These are phyloP conservation scores for Eristalis intricaria DNA, from an alignment of 2,888 invertebrate genomes.

Conservation along the genomic window DNA sequence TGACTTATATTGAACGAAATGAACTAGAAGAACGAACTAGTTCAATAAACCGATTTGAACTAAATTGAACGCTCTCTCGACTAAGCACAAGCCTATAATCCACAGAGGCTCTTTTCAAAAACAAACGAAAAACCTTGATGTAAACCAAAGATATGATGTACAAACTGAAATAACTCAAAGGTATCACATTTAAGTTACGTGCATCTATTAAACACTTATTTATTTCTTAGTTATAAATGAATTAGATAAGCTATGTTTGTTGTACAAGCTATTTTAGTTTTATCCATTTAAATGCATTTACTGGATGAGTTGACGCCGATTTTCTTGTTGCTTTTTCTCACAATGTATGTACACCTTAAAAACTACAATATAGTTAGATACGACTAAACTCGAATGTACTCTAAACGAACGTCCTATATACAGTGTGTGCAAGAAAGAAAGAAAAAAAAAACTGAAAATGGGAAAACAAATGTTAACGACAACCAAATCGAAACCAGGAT, in stretches of 20 bases:
- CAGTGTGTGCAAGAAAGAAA: conserved; percentile 17
- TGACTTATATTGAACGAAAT: no score
- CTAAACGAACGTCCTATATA: neutral
- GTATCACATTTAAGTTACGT: conserved; percentile 30
- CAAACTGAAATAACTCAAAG: neutral
- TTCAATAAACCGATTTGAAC: no score
- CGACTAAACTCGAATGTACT: neutral
- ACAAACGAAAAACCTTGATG: no score
- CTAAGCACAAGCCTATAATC: no score
- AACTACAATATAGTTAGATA: conserved; percentile 25
- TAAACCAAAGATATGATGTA: neutral
- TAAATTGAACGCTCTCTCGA: no score
- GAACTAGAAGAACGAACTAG: no score
- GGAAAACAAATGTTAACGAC: neutral
- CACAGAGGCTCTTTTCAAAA: no score
- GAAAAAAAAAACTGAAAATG: neutral
- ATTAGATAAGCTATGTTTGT: neutral
- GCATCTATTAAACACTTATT: neutral
- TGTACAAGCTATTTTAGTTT: conserved; percentile 25
- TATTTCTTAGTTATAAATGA: neutral
- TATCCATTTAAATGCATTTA: conserved; percentile 69
- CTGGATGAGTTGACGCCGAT: conserved; percentile 65
- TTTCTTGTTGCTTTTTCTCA: conserved; percentile 42
- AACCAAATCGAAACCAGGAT: neutral
- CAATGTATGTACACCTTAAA: conserved; percentile 64